phyloP scores from a whole-genome alignment of 1,140 invertebrate genomes.

The Drosophila pseudoobscura region DNA sequence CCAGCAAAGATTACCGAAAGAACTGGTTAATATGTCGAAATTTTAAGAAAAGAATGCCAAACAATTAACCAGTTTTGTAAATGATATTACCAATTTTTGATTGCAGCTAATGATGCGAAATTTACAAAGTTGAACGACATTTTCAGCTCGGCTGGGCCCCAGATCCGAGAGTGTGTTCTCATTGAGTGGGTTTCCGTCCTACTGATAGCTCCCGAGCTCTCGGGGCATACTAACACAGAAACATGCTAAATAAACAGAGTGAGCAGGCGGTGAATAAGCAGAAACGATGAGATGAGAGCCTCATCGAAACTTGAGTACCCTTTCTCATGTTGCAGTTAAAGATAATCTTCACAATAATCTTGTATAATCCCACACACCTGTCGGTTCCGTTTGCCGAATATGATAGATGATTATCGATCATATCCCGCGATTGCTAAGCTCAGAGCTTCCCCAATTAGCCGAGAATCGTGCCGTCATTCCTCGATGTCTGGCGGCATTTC shows the following conservation, averaged over 20 bases:
- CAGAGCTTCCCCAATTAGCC: constrained; percentile 13
- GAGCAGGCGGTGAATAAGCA: too few species aligned
- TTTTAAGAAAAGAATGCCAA: constrained; percentile 29
- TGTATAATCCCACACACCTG: constrained; percentile 19
- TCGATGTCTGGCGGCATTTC: constrained; percentile 22
- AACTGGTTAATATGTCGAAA: constrained; percentile 26
- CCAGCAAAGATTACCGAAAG: not conserved
- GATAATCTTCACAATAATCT: not conserved
- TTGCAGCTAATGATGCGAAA: constrained; percentile 16
- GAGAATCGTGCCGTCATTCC: constrained; percentile 10
- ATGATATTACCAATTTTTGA: constrained; percentile 25
- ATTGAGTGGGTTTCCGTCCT: constrained; percentile 15
- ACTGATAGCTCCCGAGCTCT: too few species aligned
- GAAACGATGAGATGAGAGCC: too few species aligned
- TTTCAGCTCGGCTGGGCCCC: not conserved
- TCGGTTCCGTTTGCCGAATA: constrained; percentile 26
- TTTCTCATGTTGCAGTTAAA: too few species aligned
- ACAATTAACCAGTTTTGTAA: constrained; percentile 37
- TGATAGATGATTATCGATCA: constrained; percentile 11
- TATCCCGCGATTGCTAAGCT: constrained; percentile 15
- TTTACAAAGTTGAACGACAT: constrained; percentile 42
- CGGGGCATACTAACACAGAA: too few species aligned
- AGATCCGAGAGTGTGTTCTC: constrained; percentile 2
- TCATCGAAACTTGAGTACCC: too few species aligned
- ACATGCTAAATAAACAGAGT: too few species aligned